Evolutionary conservation across 2,888 invertebrate species (phyloP).

Genomic region (Leucoma salicis): DNA sequence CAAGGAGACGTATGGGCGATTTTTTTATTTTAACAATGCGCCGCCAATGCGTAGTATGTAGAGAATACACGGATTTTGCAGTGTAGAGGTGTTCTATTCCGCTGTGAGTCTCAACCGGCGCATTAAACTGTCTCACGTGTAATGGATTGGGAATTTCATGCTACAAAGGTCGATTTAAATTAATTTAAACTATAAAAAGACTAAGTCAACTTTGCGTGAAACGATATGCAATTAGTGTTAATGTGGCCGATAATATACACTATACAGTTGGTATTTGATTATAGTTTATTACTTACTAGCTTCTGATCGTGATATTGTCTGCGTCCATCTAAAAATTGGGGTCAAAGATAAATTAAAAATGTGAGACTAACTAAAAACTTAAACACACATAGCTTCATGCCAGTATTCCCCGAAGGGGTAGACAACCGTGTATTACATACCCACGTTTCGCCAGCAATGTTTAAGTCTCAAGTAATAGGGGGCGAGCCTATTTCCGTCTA

Average conservation of each 20-base stretch:
- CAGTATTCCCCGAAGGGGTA: too few relatives aligned
- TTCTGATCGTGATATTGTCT: too few relatives aligned
- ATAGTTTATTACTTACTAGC: too few relatives aligned
- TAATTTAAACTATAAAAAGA: constrained; percentile 74
- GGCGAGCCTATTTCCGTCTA: too few relatives aligned
- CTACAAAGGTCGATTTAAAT: constrained; percentile 71
- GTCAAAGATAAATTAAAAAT: too few relatives aligned
- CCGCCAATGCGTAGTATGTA: constrained; percentile 56
- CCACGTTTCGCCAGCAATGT: too few relatives aligned
- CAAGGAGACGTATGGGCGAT: constrained; percentile 42
- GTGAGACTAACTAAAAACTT: too few relatives aligned
- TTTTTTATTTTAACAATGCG: constrained; percentile 59
- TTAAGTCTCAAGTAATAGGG: too few relatives aligned
- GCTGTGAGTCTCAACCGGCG: constrained; percentile 41
- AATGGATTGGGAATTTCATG: constrained; percentile 75
- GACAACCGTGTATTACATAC: too few relatives aligned
- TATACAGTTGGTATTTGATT: too few relatives aligned
- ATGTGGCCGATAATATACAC: constrained; percentile 54
- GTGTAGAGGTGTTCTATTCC: constrained; percentile 49
- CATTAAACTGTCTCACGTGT: constrained; percentile 68
- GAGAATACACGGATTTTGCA: constrained; percentile 51
- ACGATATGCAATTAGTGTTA: constrained; percentile 66
- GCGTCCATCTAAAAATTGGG: too few relatives aligned
- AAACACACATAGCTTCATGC: too few relatives aligned
- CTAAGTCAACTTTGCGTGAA: constrained; percentile 50